Evolutionary conservation across 2,113 vertebrate species (phyloP).

Genomic region (Cynoglossus semilaevis): DNA sequence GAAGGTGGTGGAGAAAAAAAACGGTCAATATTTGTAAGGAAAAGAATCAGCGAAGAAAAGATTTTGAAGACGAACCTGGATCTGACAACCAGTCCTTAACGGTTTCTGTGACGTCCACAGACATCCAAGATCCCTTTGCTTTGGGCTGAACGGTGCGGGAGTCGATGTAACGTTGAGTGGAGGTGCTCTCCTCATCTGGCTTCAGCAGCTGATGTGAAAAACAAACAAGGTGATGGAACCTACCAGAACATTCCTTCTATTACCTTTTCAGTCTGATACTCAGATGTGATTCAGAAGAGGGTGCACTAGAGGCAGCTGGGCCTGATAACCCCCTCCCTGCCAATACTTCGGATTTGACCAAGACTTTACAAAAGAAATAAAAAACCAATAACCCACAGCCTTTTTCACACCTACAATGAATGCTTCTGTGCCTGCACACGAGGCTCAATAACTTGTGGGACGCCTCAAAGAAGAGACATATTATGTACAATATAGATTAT

Average conservation of each 20-base stretch:
- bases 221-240: background rate
- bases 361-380: too few species aligned
- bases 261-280: background rate
- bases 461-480: too few species aligned
- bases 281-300: too few species aligned
- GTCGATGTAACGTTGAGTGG: conserved; percentile 94
- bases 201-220: conserved; percentile 83
- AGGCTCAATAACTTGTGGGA: too few species aligned
- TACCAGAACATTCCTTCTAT: background rate
- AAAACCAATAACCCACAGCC: too few species aligned
- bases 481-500: too few species aligned
- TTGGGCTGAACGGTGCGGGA: conserved; percentile 93
- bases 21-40: background rate
- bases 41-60: too few species aligned
- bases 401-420: too few species aligned
- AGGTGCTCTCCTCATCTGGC: conserved; percentile 86
- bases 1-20: background rate
- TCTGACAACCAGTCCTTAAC: conserved; percentile 95
- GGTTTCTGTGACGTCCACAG: conserved; percentile 93
- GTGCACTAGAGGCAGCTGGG: too few species aligned
- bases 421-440: too few species aligned
- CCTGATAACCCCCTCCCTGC: too few species aligned
- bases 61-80: conserved; percentile 78
- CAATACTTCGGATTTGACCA: too few species aligned
- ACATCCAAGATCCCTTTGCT: conserved; percentile 92